Evolutionary conservation across 2,888 invertebrate genomes (phyloP), one percentile per base, ranked within the genome.

Genomic region (Athalia circularis): DNA sequence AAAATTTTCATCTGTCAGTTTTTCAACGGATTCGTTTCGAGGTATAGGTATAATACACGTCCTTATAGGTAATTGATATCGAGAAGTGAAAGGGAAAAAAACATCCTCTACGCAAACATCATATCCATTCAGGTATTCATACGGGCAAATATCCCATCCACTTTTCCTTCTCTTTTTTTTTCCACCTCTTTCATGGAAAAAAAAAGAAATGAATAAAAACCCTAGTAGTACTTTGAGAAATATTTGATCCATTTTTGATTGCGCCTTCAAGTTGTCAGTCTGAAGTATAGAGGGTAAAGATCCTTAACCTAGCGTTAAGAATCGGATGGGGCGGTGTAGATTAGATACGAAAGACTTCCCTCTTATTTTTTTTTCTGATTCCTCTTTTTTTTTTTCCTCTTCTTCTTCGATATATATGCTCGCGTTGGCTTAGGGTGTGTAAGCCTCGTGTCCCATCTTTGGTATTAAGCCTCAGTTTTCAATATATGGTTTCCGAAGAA

Each of bases 231-330:
- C 29, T 29, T 29, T 29, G 29, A 29, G 29, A 29, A 29, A 29
- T 29, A 2, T 29, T 80, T 67, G 78, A 79, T 78, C 79, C 81
- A 80, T 75, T 82, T 79, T 79, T 76, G 77, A 80, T 82, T 80
- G 79, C 72, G 29, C 29, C 29, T 29, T 29, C 79, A 64, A 80
- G 80, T 79, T 81, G 80, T 29, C 29, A 29, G 78, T 57, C 72
- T 79, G 79, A 79, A 81, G 77, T 80, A 79, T 80, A 9, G n/a
- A 4, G 54, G 7, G 54, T 7, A 1, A 6, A 5, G 6, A 7
- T 54, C 54, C 7, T 54, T 54, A n/a, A 54, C 4, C 54, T 54
- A 54, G n/a, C 11, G 54, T 54, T n/a, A 29, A 4, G 54, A n/a
- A 7, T 54, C 54, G 11, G n/a, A 9, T 54, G 54, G 11, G 54